These are phyloP conservation scores for Leptobrachium leishanense DNA, from an alignment of 2,113 vertebrate species.

Conservation along the genomic window DNA sequence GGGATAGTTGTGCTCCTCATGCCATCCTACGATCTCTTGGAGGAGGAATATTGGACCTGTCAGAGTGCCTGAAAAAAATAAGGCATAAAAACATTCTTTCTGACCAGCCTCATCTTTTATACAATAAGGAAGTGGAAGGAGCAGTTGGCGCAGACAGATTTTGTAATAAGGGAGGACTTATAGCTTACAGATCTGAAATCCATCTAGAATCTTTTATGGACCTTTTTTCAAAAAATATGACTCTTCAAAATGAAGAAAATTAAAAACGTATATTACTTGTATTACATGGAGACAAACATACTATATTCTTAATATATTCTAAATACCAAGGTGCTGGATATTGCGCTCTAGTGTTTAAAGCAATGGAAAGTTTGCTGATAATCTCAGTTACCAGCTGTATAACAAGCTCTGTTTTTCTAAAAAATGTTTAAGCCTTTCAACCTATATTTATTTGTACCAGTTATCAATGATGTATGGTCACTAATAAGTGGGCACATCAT, in stretches of 20 bases:
- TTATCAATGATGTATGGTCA: too few relatives aligned
- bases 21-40: slow-evolving; percentile 81
- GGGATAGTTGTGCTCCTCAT: slow-evolving; percentile 84
- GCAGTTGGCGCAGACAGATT: slow-evolving; percentile 72
- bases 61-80: slow-evolving; percentile 54
- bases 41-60: slow-evolving; percentile 71
- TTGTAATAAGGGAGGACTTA: slow-evolving; percentile 80
- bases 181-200: slow-evolving; percentile 65
- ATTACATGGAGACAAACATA: background rate
- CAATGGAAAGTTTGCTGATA: too few relatives aligned
- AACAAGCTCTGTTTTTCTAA: background rate
- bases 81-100: background rate
- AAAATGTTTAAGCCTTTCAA: background rate
- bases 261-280: background rate
- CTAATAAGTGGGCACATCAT: too few relatives aligned
- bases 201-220: slow-evolving; percentile 52
- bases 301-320: background rate
- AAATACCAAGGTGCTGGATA: background rate
- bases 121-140: slow-evolving; percentile 64
- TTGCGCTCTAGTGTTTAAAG: too few relatives aligned
- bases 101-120: slow-evolving; percentile 68
- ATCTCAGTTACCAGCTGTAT: too few relatives aligned
- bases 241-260: background rate
- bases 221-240: slow-evolving; percentile 43
- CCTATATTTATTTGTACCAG: background rate